phyloP scores from a whole-genome alignment of 2,888 invertebrate genomes.

The Noctuana brunneofusca region DNA sequence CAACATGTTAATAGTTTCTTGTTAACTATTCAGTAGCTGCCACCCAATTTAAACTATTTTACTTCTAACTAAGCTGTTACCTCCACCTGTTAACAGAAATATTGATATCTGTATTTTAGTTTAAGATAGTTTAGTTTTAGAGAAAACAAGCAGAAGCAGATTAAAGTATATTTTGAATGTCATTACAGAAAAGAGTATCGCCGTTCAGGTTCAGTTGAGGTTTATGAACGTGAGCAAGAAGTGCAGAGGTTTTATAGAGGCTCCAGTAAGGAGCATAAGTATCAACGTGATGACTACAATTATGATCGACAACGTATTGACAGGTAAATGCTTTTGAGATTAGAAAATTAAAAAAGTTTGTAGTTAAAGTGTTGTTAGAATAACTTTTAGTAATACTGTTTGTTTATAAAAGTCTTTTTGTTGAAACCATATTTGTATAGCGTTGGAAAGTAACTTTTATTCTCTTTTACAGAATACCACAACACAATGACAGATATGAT shows the following conservation, averaged over 20 bases:
- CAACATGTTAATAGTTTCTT: too few relatives aligned
- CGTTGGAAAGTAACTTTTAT: neutral
- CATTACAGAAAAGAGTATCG: constrained; percentile 65
- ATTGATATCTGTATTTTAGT: too few relatives aligned
- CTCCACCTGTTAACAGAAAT: too few relatives aligned
- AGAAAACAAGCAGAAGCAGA: too few relatives aligned
- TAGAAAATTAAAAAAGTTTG: too few relatives aligned
- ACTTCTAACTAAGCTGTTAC: too few relatives aligned
- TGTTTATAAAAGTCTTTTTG: too few relatives aligned
- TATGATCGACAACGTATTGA: constrained; percentile 61
- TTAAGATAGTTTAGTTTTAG: too few relatives aligned
- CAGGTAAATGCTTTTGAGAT: constrained; percentile 52
- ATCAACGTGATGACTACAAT: constrained; percentile 55
- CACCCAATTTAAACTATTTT: too few relatives aligned
- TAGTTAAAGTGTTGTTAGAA: neutral
- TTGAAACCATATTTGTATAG: neutral
- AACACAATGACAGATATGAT: constrained; percentile 59
- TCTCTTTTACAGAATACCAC: constrained; percentile 55
- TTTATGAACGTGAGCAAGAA: constrained; percentile 66
- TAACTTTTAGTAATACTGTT: neutral
- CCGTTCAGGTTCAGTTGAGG: constrained; percentile 57
- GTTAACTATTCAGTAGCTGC: too few relatives aligned
- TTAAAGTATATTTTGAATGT: too few relatives aligned
- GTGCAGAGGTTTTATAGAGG: constrained; percentile 73
- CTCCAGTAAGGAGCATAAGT: constrained; percentile 68